Conservation (phyloP, 1,140 invertebrate genomes). For the Neodiprion pinetum region DNA sequence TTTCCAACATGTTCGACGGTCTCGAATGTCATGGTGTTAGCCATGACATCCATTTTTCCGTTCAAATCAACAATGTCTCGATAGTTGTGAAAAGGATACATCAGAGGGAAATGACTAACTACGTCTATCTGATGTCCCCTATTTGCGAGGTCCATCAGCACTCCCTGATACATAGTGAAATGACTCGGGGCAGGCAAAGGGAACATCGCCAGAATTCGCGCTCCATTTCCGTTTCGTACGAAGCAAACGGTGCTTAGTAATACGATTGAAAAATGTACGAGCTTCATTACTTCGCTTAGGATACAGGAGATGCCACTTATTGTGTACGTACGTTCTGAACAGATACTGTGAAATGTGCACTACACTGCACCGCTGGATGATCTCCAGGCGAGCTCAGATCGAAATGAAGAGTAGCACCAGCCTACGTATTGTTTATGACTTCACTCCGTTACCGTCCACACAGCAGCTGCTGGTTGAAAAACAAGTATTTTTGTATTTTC, state of each 20-base stretch:
- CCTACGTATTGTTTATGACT: no score
- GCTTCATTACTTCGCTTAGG: not conserved
- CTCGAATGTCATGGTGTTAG: constrained; percentile 18
- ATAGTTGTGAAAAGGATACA: constrained; percentile 47
- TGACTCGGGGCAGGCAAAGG: constrained; percentile 27
- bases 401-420: no score
- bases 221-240: not conserved
- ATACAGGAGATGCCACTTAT: no score
- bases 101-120: constrained; percentile 55
- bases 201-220: constrained; percentile 56
- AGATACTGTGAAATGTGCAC: no score
- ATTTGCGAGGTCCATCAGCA: constrained; percentile 52
- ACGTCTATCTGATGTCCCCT: constrained; percentile 61
- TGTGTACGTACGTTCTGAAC: no score
- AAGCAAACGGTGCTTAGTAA: not conserved
- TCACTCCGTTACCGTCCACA: no score
- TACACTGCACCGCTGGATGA: no score
- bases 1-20: constrained; percentile 18
- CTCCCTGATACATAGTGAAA: constrained; percentile 16
- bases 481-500: no score
- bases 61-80: constrained; percentile 31
- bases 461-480: no score
- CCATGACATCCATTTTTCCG: not conserved
- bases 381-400: no score
- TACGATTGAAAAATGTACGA: not conserved